Base-by-base conservation (phyloP, 2,113 vertebrate genomes). In the Aegotheles bennettii region DNA sequence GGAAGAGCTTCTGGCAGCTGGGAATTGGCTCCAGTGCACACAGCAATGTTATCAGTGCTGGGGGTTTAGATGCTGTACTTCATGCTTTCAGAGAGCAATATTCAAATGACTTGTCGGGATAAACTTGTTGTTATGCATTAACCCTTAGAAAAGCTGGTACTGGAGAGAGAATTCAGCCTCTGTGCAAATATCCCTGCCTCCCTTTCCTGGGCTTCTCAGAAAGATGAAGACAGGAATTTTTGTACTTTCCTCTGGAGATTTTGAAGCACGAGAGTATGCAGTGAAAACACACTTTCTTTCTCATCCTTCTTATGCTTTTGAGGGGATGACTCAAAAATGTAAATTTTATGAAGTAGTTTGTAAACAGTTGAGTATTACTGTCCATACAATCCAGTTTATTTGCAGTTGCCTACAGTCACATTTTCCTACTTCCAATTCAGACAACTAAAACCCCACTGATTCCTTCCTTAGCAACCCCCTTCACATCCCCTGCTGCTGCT, bases 91-190 rank as follows among this genome's bases (percentile, higher is more conserved):
- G 90, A 94, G 43, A 92, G 80, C 83, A 84, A 73, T 96, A 94
- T 83, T 92, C 85, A 87, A 92, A 92, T 9, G 0, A 48, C 71
- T 75, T 56, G 43, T 93, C 83, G 92, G 82, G 85, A 57, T 87
- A 75, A 93, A 92, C 74, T 90, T 74, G 86, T 28, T 95, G 56
- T 95, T 90, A 90, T 71, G 47, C 79, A 92, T 90, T 89, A 90
- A 57, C 47, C 93, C 40, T 59, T 94, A 51, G 70, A 54, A 91
- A 71, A 85, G 16, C 92, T 78, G 73, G 40, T 93, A 21, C 65
- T 73, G 69, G n/a, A 92, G 69, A 0, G 0, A 86, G 82, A 81
- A 51, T 19, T 15, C 40, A 75, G 51, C 20, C 56, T 65, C 51
- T 0, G 1, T 59, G 35, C 54, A 50, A 88, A 89, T 61, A 25